Conservation (phyloP, 2,888 invertebrate genomes). For the Pterobdella sp. region DNA sequence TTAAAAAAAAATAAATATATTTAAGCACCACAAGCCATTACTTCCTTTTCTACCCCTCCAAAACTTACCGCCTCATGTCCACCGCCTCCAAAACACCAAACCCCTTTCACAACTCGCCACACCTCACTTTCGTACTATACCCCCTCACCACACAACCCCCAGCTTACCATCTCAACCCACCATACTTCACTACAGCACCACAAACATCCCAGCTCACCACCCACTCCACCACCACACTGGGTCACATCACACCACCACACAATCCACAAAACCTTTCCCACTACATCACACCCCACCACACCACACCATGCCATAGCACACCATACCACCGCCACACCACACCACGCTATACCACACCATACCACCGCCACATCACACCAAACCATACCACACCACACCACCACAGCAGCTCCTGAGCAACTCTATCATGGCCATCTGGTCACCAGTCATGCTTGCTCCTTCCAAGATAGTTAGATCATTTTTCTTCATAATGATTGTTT, state of each 20-base stretch:
- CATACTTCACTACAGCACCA: background rate
- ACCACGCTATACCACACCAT: background rate
- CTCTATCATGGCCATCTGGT: conserved; percentile 32
- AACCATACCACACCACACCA: background rate
- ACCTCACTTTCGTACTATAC: background rate
- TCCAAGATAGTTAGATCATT: conserved; percentile 31
- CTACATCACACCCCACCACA: background rate
- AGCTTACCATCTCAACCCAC: background rate
- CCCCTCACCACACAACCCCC: background rate
- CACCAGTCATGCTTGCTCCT: conserved; percentile 30
- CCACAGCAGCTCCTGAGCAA: conserved; percentile 27
- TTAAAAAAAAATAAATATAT: too few species aligned
- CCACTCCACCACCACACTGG: background rate
- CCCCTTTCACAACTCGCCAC: too few species aligned
- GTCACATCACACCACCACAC: too few species aligned
- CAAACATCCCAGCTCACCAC: background rate
- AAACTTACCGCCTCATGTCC: background rate
- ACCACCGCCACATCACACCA: background rate
- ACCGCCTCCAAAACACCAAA: background rate
- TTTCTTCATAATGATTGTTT: too few species aligned
- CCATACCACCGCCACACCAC: background rate
- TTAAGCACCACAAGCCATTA: too few species aligned
- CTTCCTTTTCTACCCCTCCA: too few species aligned
- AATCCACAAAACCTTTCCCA: too few species aligned
- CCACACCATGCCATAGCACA: background rate